Conservation (phyloP, 2,888 invertebrate genomes). For the Ypsolopha sequella region DNA sequence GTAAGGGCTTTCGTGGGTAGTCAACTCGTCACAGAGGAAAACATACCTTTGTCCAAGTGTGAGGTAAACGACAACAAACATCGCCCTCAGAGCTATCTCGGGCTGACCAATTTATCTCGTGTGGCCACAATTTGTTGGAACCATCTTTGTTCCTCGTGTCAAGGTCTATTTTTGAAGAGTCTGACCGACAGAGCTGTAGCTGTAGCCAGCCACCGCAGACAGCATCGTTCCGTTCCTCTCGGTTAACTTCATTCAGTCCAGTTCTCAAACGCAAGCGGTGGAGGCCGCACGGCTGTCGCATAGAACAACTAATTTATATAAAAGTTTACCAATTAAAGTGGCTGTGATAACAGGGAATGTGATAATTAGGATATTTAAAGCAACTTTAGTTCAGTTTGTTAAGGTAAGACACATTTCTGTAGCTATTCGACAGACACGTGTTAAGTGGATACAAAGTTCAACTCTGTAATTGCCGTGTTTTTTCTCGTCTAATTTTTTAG, state of each 20-base stretch:
- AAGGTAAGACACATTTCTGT: neutral
- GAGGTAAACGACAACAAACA: neutral
- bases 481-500: neutral
- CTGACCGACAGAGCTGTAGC: no score
- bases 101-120: neutral
- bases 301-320: neutral
- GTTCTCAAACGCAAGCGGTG: conserved; percentile 43
- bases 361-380: conserved; percentile 1
- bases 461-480: neutral
- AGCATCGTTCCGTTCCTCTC: neutral
- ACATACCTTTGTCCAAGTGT: neutral
- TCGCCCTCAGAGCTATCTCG: neutral
- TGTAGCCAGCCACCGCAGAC: neutral
- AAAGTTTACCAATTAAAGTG: neutral
- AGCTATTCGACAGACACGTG: neutral
- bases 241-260: conserved; percentile 17
- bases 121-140: no score
- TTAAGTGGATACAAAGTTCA: conserved; percentile 1
- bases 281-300: conserved; percentile 20
- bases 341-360: conserved; percentile 3
- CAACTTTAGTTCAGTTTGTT: neutral
- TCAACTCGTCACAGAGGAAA: neutral
- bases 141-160: neutral
- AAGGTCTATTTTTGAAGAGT: neutral
- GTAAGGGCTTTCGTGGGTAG: neutral